Base-by-base conservation (phyloP, 2,113 vertebrate species). In the Laticauda colubrina region DNA sequence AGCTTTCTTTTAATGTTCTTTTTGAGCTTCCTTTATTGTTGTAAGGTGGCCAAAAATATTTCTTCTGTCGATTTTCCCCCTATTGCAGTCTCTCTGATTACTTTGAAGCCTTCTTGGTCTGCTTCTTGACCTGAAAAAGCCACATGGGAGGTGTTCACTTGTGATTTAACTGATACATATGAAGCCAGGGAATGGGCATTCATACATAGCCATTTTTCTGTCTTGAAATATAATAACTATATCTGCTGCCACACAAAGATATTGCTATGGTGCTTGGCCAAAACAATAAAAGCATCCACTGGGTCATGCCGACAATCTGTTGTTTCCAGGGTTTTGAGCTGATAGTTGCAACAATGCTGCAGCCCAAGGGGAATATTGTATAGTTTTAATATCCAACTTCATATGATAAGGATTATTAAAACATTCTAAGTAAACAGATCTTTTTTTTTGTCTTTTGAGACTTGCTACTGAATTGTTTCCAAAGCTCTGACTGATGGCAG, bases 391-490 rank as follows among this genome's bases (percentile, higher is more conserved):
- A 95, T 96, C 90, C 92, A 95, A 95, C 88, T 94, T 95, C 94
- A 96, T 96, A 96, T 95, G 95, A 56, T 92, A 91, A 93, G 91
- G 96, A 96, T 96, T 96, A 96, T 92, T 92, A 94, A 96, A 93
- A 92, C 51, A 39, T 55, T 48, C 93, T 51, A 61, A 81, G 93
- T 95, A 89, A 85, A 89, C 75, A 29, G 56, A 51, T 29, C 90
- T 10, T 59, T 59, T 18, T 18, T 18, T 91, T 91, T 10, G 0
- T 85, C 64, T 96, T 94, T 95, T 93, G 94, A 96, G 94, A 88
- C 48, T 89, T 88, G 53, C 55, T 61, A 57, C 48, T 94, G 90
- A 94, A 95, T 93, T 39, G 55, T 90, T 93, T 93, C 93, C 89
- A 89, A 91, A 95, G 57, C 59, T 21, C 94, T 94, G 95, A 96